Evolutionary conservation across 2,797 vertebrate genomes (phyloP).

Genomic region (Oreonectes daqikongensis): DNA sequence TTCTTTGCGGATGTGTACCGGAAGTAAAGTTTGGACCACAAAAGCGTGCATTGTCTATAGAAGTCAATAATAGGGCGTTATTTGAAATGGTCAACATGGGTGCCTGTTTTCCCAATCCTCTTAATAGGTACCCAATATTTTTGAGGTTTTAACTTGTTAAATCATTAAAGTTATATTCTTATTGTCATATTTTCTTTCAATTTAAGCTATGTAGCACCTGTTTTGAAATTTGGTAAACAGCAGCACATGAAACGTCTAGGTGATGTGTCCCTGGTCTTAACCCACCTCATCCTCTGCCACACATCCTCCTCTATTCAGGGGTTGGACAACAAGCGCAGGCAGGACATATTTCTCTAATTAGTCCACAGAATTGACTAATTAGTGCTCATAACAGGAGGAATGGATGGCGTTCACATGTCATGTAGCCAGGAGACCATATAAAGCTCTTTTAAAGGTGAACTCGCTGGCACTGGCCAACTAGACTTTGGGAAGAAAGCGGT

Average conservation of each 20-base stretch:
- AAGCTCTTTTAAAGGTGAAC: conserved; percentile 42
- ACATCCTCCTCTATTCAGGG: conserved; percentile 66
- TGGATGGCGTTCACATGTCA: conserved; percentile 38
- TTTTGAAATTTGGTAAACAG: conserved; percentile 39
- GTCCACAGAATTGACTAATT: conserved; percentile 75
- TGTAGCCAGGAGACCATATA: conserved; percentile 44
- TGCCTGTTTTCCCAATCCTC: too few relatives aligned
- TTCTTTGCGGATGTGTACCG: too few relatives aligned
- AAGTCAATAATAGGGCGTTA: too few relatives aligned
- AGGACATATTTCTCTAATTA: conserved; percentile 75
- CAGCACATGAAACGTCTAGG: conserved; percentile 52
- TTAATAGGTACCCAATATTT: too few relatives aligned
- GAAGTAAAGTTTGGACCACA: too few relatives aligned
- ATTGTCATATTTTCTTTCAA: neutral
- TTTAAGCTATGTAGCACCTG: neutral
- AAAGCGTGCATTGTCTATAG: too few relatives aligned
- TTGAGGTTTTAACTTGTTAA: neutral
- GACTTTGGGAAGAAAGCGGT: neutral
- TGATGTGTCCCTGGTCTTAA: conserved; percentile 56
- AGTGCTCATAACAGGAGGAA: conserved; percentile 60
- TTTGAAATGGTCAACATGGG: too few relatives aligned
- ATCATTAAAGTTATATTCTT: neutral
- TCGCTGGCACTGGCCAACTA: neutral
- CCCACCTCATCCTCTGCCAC: conserved; percentile 63
- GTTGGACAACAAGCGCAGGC: conserved; percentile 67